phyloP scores from a whole-genome alignment of 2,888 invertebrate genomes.

The Xanthia icteritia region DNA sequence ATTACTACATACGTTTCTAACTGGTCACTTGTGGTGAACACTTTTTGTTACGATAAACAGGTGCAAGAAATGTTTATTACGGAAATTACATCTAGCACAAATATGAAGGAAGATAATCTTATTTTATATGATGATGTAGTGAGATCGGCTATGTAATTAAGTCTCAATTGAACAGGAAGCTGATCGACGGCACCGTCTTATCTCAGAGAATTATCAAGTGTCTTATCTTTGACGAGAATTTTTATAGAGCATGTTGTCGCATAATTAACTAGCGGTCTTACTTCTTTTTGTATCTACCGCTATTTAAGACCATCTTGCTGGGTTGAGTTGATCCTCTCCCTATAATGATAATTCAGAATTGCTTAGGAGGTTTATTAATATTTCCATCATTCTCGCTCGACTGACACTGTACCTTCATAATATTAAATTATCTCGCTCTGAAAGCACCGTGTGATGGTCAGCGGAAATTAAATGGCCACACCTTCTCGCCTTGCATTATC shows the following conservation, averaged over 20 bases:
- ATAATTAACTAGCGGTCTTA: conserved; percentile 56
- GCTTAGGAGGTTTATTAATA: background rate
- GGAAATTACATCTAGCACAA: conserved; percentile 56
- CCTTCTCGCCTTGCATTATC: conserved; percentile 69
- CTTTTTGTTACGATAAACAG: conserved; percentile 64
- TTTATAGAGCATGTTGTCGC: conserved; percentile 61
- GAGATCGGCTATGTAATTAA: conserved; percentile 58
- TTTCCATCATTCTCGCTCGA: conserved; percentile 3
- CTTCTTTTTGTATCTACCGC: conserved; percentile 41
- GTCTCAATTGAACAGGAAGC: conserved; percentile 71
- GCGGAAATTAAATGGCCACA: conserved; percentile 82
- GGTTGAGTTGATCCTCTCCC: background rate
- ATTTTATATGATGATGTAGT: conserved; percentile 39
- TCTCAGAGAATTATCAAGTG: conserved; percentile 70
- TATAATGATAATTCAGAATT: background rate
- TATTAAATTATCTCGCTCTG: conserved; percentile 35
- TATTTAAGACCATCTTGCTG: conserved; percentile 19
- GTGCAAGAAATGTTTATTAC: conserved; percentile 64
- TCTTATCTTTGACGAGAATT: conserved; percentile 66
- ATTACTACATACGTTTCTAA: conserved; percentile 72
- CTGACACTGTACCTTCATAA: background rate
- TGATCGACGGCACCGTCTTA: conserved; percentile 67
- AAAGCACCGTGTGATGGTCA: conserved; percentile 63
- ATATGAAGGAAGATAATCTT: conserved; percentile 46
- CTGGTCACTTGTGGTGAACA: conserved; percentile 52